Conservation (phyloP, 2,797 vertebrate genomes). For the Crypturellus tataupa region DNA sequence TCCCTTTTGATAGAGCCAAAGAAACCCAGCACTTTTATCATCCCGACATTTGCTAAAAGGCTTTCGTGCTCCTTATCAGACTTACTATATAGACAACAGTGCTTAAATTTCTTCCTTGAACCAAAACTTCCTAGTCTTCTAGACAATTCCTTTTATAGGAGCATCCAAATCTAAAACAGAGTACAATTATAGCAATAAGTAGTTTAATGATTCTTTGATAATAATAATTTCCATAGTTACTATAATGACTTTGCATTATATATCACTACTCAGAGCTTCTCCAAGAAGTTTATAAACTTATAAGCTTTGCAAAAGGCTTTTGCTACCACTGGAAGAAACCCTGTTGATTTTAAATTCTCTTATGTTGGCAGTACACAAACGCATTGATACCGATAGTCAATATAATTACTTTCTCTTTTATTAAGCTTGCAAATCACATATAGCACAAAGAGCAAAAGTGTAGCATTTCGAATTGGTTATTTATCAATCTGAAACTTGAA, state of each 20-base stretch:
- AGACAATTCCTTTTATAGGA: background rate
- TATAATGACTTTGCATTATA: background rate
- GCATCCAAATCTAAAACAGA: background rate
- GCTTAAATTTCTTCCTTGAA: background rate
- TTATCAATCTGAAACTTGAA: background rate
- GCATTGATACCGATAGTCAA: background rate
- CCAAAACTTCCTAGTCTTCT: background rate
- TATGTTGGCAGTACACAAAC: background rate
- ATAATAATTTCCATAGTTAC: background rate
- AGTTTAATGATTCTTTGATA: background rate
- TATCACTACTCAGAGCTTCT: background rate
- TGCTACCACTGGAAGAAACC: background rate
- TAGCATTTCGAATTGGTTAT: background rate
- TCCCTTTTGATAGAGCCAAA: background rate
- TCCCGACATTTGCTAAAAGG: background rate
- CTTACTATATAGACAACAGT: no score
- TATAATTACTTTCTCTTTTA: background rate
- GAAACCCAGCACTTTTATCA: background rate
- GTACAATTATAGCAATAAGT: background rate
- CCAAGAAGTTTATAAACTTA: background rate
- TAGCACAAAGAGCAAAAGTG: background rate
- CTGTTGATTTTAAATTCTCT: background rate
- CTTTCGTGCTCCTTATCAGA: background rate
- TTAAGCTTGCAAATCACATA: conserved; percentile 17
- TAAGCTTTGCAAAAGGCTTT: background rate